Evolutionary conservation across 2,113 vertebrate species (phyloP), one percentile per base, ranked within the genome.

Genomic region (Xenopus laevis): DNA sequence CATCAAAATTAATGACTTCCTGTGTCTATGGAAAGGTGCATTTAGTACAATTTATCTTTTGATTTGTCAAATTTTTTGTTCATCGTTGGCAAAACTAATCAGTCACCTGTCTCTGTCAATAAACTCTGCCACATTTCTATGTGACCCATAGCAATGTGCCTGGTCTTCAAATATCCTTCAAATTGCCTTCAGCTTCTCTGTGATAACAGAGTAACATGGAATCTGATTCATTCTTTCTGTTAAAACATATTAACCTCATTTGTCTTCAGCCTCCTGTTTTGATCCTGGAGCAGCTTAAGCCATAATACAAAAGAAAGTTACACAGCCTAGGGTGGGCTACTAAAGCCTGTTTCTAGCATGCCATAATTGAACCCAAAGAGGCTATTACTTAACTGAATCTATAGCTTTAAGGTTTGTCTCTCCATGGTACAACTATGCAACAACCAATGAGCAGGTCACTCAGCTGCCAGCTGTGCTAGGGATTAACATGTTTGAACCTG

Each of bases 1-100:
- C 1, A 40, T 9, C 5, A 40, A 40, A 40, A 50, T 50, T 4
- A 50, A 50, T 13, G 15, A 2, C 12, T 13, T 15, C 4, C 23
- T 27, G 3, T 50, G 47, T 50, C 11, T 16, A 50, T 50, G 47
- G 12, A 16, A 13, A 50, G 47, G 11, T 12, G 47, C 60, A 1
- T 68, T 59, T 60, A 74, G 58, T 67, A 53, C 20, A 47, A 67
- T 74, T 61, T 61, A 60, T 67, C 57, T 68, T 61, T 46, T 46
- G 15, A 8, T 50, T 21, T 60, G 44, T 21, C 17, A n/a, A 13
- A 11, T 47, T 50, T 27, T 58, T 18, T 30, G 27, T 63, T 13
- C 65, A 46, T 68, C 66, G 68, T 74, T 75, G 72, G 68, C 58
- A 75, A 68, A 75, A 69, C 65, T 65, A 68, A 75, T 62, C 73